Conservation (phyloP, 53 echinoderm and acorn worm species). For the Echinometra lucunter region DNA sequence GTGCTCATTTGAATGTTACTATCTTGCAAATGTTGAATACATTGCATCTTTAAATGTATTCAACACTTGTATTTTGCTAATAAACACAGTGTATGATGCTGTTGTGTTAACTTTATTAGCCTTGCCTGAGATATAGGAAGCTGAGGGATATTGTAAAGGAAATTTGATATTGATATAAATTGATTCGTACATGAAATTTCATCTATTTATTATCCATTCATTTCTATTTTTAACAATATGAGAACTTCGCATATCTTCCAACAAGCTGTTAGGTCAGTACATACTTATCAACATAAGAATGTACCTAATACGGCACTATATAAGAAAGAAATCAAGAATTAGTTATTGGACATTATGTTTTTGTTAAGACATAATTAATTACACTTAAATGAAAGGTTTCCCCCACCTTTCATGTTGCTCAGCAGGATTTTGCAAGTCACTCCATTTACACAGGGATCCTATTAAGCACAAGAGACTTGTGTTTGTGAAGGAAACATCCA, state of each 20-base stretch:
- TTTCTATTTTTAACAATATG: background rate
- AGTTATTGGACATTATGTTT: no score
- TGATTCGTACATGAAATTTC: no score
- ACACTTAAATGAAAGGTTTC: no score
- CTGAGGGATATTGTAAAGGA: no score
- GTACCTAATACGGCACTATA: no score
- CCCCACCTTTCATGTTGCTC: background rate
- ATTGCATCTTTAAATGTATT: background rate
- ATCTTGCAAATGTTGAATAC: background rate
- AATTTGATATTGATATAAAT: no score
- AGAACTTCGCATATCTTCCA: background rate
- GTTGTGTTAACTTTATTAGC: no score
- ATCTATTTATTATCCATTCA: background rate
- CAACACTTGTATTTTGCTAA: background rate
- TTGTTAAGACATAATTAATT: no score
- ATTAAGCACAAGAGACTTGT: background rate
- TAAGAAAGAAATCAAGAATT: no score
- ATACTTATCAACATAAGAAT: background rate
- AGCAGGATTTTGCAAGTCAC: slow-evolving; percentile 34
- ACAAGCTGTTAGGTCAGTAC: no score
- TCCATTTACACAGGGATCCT: slow-evolving; percentile 7
- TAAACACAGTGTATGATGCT: no score
- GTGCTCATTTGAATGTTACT: background rate
- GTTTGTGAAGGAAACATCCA: background rate
- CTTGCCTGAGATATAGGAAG: no score